Evolutionary conservation across 2,888 invertebrate genomes (phyloP), one percentile per base, ranked within the genome.

Genomic region (Trichacis sp.): DNA sequence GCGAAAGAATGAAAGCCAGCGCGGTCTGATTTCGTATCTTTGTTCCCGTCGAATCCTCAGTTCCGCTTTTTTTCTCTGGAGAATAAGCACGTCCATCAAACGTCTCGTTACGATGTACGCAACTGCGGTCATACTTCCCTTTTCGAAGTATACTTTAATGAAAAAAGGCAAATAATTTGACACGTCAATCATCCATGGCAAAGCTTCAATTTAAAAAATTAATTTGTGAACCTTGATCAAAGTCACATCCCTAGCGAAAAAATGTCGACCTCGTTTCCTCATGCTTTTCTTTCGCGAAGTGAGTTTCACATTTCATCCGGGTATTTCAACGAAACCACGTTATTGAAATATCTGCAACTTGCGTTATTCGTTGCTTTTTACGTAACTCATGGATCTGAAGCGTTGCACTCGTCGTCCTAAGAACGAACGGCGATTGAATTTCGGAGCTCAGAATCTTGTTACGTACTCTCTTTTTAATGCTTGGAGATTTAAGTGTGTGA

Each of bases 51-150:
- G 20, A 55, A 50, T 58, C 47, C 50, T 40, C 49, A 42, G 33
- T 19, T 47, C 59, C 59, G 57, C 64, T 61, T 71, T 73, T 65
- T 47, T 65, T 68, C 80, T 78, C 81, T 69, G 59, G 79, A 79
- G 80, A 79, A 81, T 80, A 79, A 78, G 75, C 77, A 73, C 77
- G 82, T 81, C 82, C 72, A 71, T 82, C 81, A 82, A 80, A 82
- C 74, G 82, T 82, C 82, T 82, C 76, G 78, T 82, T 82, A 82
- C 71, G 65, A 43, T 40, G 56, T 62, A 58, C 69, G 61, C 67
- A 53, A 60, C 64, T 66, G 61, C 56, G 64, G 61, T 66, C 55
- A 57, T 59, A 68, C 64, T 64, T 71, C 72, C 69, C 63, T 67
- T 74, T 70, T 70, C 55, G 49, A 47, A 57, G 65, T 69, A 70